Percentiles rank a stretch among this genome's conserved stretches.
Conservation (phyloP, 2,888 invertebrate genomes). For the Zeuzera pyrina region DNA sequence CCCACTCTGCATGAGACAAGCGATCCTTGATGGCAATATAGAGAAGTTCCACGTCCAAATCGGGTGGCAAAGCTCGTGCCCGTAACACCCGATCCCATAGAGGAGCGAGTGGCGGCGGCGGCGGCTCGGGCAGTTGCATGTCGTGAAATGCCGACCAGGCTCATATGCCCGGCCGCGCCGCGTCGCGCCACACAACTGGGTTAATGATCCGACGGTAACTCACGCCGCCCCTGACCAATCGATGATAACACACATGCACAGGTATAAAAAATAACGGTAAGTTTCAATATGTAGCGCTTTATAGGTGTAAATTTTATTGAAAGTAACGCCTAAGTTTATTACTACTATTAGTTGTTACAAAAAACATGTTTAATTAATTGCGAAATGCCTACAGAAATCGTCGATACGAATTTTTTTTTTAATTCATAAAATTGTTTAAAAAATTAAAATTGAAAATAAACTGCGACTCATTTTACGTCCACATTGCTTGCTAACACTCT, state of each 20-base stretch:
- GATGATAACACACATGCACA: slow-evolving; percentile 37
- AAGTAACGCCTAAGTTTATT: neutral
- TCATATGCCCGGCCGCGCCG: slow-evolving; percentile 61
- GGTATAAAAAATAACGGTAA: neutral
- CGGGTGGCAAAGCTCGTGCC: slow-evolving; percentile 80
- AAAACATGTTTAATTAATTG: neutral
- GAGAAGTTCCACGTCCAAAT: slow-evolving; percentile 76
- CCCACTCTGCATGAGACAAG: slow-evolving; percentile 85
- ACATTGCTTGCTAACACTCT: neutral
- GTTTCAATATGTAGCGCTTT: neutral
- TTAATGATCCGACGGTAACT: slow-evolving; percentile 69
- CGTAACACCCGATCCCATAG: slow-evolving; percentile 87
- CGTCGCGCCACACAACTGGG: slow-evolving; percentile 64
- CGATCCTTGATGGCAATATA: slow-evolving; percentile 82
- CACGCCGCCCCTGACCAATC: slow-evolving; percentile 65
- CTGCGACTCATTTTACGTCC: neutral
- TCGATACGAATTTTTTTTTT: neutral
- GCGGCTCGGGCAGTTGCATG: slow-evolving; percentile 64
- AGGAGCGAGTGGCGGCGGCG: slow-evolving; percentile 77
- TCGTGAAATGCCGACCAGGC: slow-evolving; percentile 29
- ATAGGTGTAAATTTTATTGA: neutral
- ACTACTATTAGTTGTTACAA: no score
- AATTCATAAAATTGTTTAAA: neutral
- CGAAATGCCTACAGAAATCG: no score
- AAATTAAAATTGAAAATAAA: neutral